Percentiles rank a stretch among this genome's conserved stretches.
These are phyloP conservation scores for Nerophis lumbriciformis DNA, from an alignment of 2,113 vertebrate species.

Conservation along the genomic window DNA sequence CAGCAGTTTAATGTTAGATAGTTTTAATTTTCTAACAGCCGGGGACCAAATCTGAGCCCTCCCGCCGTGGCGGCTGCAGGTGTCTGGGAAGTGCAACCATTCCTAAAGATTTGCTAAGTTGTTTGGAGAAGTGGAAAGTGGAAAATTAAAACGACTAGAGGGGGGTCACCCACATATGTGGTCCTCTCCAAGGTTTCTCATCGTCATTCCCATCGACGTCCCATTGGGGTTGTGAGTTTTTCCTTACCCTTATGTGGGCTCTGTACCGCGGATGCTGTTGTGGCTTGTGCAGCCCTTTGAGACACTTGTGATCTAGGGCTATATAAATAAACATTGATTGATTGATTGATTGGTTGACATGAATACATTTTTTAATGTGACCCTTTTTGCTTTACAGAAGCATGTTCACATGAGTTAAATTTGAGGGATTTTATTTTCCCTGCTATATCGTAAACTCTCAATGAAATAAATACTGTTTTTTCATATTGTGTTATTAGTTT, in stretches of 20 bases:
- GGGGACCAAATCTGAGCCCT: constrained; percentile 47
- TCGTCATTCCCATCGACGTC: no score
- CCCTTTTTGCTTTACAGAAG: constrained; percentile 15
- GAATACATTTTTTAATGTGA: constrained; percentile 6
- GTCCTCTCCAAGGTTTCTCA: no score
- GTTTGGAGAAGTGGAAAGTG: constrained; percentile 26
- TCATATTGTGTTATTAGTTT: background rate
- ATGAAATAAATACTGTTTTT: no score
- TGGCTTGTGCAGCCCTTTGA: no score
- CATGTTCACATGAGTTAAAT: background rate
- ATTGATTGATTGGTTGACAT: constrained; percentile 5
- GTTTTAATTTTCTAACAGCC: constrained; percentile 49
- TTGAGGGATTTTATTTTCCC: no score
- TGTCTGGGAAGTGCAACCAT: constrained; percentile 29
- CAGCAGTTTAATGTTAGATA: constrained; percentile 45
- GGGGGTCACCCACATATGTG: no score
- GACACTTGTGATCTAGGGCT: no score
- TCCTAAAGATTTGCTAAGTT: constrained; percentile 35
- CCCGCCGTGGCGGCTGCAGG: constrained; percentile 29
- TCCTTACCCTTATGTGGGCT: no score
- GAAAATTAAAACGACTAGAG: constrained; percentile 15
- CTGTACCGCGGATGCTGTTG: background rate
- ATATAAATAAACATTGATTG: no score
- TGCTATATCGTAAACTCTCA: no score
- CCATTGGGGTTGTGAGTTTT: no score